phyloP scores from a whole-genome alignment of 2,113 vertebrate genomes.

The Zingel zingel region DNA sequence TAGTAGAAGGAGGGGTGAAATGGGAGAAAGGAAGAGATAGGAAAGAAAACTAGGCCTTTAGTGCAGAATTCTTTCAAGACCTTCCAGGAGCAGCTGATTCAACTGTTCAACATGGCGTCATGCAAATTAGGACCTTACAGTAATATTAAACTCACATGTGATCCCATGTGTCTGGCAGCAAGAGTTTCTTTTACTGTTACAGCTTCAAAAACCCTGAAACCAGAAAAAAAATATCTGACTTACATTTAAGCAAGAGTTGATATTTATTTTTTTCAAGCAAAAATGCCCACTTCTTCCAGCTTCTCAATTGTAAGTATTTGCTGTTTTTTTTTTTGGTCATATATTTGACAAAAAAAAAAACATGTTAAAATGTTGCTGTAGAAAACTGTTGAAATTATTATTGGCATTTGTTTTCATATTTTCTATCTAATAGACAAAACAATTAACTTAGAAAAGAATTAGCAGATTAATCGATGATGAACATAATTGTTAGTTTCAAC shows the following conservation, averaged over 20 bases:
- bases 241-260: not conserved
- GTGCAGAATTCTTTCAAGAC: constrained; percentile 2
- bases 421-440: not conserved
- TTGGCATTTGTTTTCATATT: not conserved
- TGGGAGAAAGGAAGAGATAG: constrained; percentile 21
- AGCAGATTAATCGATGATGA: not conserved
- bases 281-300: not conserved
- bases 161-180: not conserved
- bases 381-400: not conserved
- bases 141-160: not conserved
- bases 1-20: constrained; percentile 22
- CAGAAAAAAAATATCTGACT: not conserved
- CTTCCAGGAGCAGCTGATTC: constrained; percentile 5
- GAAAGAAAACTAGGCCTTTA: constrained; percentile 23
- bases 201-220: not conserved
- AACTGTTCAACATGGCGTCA: not conserved
- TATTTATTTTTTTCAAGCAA: not conserved
- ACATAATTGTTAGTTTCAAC: not conserved
- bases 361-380: not conserved
- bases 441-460: not conserved
- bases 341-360: not conserved
- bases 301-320: not conserved
- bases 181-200: not conserved
- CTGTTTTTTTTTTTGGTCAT: not conserved
- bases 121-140: not conserved